phyloP scores from a whole-genome alignment of 2,888 invertebrate species.

The Agrotis clavis region DNA sequence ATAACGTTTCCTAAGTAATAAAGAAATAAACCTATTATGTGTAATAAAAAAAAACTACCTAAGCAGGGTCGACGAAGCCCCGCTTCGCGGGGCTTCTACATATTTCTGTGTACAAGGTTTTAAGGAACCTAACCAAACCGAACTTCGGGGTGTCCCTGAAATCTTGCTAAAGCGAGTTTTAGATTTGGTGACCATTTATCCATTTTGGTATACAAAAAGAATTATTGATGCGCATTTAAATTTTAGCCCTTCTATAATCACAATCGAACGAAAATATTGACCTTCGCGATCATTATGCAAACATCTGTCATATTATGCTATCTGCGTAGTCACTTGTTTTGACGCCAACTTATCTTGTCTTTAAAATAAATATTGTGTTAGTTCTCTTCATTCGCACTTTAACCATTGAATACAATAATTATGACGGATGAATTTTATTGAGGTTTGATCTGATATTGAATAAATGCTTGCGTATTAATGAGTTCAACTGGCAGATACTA shows the following conservation, averaged over 20 bases:
- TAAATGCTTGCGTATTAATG: background rate
- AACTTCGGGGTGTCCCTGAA: no score
- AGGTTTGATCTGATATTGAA: background rate
- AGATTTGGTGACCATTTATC: no score
- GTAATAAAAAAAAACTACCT: no score
- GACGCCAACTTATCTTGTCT: constrained; percentile 6
- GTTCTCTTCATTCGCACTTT: background rate
- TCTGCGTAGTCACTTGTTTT: background rate
- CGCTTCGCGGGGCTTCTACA: no score
- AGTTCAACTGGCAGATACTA: background rate
- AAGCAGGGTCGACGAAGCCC: no score
- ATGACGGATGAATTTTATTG: background rate
- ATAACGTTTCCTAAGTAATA: no score
- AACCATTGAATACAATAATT: background rate
- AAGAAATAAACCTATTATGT: no score
- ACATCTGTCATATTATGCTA: background rate
- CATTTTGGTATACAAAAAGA: no score
- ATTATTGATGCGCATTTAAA: no score
- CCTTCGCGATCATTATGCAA: constrained; percentile 20
- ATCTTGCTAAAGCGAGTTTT: no score
- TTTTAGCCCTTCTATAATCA: background rate
- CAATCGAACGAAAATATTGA: constrained; percentile 11
- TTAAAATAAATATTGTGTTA: background rate
- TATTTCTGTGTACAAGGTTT: no score
- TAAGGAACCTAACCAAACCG: no score